A percentile compares a stretch with the other conserved stretches of the same genome.
Evolutionary conservation across 1,140 invertebrate genomes (phyloP).

Genomic region (Drosophila takahashii): DNA sequence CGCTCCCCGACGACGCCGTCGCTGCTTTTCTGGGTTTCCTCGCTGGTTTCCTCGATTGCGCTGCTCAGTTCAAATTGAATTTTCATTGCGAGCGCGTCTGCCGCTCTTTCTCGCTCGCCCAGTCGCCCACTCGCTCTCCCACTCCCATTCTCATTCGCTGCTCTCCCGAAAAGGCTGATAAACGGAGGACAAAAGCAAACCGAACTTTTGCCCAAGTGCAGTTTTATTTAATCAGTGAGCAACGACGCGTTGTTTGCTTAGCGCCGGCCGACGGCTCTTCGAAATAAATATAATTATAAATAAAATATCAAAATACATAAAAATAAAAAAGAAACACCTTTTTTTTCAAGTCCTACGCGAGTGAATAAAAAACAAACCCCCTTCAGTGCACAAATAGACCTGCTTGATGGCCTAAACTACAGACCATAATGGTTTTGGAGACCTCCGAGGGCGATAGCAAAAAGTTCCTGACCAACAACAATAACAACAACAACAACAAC

Average conservation of each 20-base stretch:
- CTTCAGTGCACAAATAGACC: slow-evolving; percentile 5
- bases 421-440: slow-evolving; percentile 79
- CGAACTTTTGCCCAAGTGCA: slow-evolving; percentile 29
- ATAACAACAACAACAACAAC: slow-evolving; percentile 19
- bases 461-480: slow-evolving; percentile 45
- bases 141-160: not conserved
- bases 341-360: slow-evolving; percentile 4
- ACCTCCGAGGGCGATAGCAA: slow-evolving; percentile 52
- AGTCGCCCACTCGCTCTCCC: slow-evolving; percentile 13
- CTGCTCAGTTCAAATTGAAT: slow-evolving; percentile 80
- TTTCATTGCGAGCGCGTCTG: slow-evolving; percentile 77
- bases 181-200: slow-evolving; percentile 17
- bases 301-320: not conserved
- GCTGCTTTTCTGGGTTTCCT: slow-evolving; percentile 61
- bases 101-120: slow-evolving; percentile 28
- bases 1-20: slow-evolving; percentile 12
- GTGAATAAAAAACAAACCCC: slow-evolving; percentile 2
- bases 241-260: slow-evolving; percentile 14
- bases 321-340: not conserved
- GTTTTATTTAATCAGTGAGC: slow-evolving; percentile 38
- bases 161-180: slow-evolving; percentile 4
- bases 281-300: not conserved
- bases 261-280: slow-evolving; percentile 14
- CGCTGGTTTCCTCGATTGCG: slow-evolving; percentile 64
- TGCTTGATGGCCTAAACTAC: slow-evolving; percentile 41